Conservation (phyloP, 2,113 vertebrate species). For the Natator depressus region DNA sequence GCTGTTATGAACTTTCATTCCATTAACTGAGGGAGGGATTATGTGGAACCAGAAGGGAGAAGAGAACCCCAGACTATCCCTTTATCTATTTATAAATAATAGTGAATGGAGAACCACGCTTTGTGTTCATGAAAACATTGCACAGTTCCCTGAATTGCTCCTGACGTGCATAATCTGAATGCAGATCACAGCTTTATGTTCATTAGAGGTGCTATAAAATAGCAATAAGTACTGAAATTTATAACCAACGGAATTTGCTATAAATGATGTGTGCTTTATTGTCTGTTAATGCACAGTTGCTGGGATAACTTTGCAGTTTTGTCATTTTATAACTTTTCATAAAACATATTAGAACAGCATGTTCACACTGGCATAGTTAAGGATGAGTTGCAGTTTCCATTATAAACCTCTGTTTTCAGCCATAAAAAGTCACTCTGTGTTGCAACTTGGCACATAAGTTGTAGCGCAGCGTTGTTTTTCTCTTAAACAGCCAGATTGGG, state of each 20-base stretch:
- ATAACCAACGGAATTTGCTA: slow-evolving; percentile 59
- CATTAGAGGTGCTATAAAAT: slow-evolving; percentile 69
- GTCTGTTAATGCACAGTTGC: slow-evolving; percentile 63
- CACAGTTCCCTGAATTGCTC: slow-evolving; percentile 54
- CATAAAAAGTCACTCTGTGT: neutral
- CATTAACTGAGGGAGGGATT: slow-evolving; percentile 50
- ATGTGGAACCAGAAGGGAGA: slow-evolving; percentile 25
- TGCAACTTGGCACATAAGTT: slow-evolving; percentile 25
- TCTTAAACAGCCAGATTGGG: neutral
- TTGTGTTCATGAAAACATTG: slow-evolving; percentile 42
- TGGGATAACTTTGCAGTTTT: slow-evolving; percentile 56
- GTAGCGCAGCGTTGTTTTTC: neutral
- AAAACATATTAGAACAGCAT: slow-evolving; percentile 37
- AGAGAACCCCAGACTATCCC: slow-evolving; percentile 32
- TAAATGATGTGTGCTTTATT: slow-evolving; percentile 64
- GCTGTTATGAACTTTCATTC: slow-evolving; percentile 11
- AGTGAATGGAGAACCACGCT: slow-evolving; percentile 10
- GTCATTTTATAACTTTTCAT: slow-evolving; percentile 60
- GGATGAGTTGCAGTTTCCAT: slow-evolving; percentile 66
- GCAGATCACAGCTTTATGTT: slow-evolving; percentile 59
- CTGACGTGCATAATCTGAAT: slow-evolving; percentile 51
- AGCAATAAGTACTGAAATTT: slow-evolving; percentile 65
- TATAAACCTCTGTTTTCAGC: slow-evolving; percentile 38
- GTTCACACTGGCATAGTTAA: slow-evolving; percentile 33
- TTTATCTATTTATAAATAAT: slow-evolving; percentile 40